Base-by-base conservation (phyloP, 2,888 invertebrate species). In the Ectemnius lituratus region DNA sequence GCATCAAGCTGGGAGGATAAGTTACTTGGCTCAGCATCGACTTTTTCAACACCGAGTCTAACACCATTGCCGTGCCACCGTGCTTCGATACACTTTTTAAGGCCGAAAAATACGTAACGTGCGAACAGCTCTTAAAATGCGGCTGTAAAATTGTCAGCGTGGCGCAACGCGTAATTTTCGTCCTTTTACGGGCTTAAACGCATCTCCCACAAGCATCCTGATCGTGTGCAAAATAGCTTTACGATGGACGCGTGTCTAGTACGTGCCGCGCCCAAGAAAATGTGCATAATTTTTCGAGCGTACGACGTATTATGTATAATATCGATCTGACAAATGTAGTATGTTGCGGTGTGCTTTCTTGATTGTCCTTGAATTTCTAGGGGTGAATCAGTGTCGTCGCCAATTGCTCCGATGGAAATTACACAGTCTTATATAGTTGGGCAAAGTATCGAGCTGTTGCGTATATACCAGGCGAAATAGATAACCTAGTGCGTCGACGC, bases 61-160 rank as follows among this genome's bases (percentile, higher is more conserved):
- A 37, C 37, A 11, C 6, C 37, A 37, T 37, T 8, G 11, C 37
- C 37, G 37, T 28, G 58, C 67, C 64, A 67, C 62, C 70, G 49
- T 65, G 70, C 60, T 52, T 8, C 64, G 20, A 75, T 64, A 78
- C 37, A 78, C 70, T 75, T 79, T 79, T 78, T 71, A 78, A 73
- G 62, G 60, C 65, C 67, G 67, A 73, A 70, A 62, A 46, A 66
- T 59, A 70, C 59, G 62, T 52, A 60, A 8, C 16, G 49, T 28
- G 64, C n/a, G 61, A 46, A 14, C 13, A 3, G 63, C 68, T 59
- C 73, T 78, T 78, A 72, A 75, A 78, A 75, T 62, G 70, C 59
- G 62, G 70, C 61, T 70, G 63, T 79, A 79, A 79, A 79, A 79
- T 79, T 79, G 78, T 79, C 79, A 70, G 70, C 68, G 62, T 49